Evolutionary conservation across 2,113 vertebrate species (phyloP), one percentile per base, ranked within the genome.

Genomic region (Tursiops truncatus): DNA sequence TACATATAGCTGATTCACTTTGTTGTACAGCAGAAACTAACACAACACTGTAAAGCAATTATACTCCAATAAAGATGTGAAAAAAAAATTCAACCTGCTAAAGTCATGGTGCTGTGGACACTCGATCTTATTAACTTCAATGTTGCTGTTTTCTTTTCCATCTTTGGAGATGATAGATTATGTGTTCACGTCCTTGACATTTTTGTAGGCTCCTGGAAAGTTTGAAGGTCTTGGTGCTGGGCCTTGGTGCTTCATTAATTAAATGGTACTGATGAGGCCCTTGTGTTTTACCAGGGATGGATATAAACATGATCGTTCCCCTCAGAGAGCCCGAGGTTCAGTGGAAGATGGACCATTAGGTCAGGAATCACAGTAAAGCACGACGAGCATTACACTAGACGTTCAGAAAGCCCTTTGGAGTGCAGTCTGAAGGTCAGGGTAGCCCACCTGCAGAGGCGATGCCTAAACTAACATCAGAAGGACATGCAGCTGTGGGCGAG

Each of bases 401-500:
- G n/a, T 18, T 53, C 28, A 41, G 50, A 83, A 9, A 76, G 82
- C 53, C 23, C n/a, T 33, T 3, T 44, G 73, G 36, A 28, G 36
- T 13, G 6, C 0, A 50, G 77, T 17, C n/a, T 33, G 79, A 20
- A 62, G 38, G 38, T 41, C 38, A 26, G 62, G 70, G 62, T 2
- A 3, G 11, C 9, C 58, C 2, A 6, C 44, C 65, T 3, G n/a
- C 14, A 25, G 44, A 82, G 65, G 38, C 13, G 38, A 18, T 31
- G 68, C 11, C 79, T 33, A 36, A 33, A 25, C 65, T 21, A 10
- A 10, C 25, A 60, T 31, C 5, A 11, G 8, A 28, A 60, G n/a
- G 63, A 21, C 31, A 14, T 0, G 3, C 7, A 15, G 31, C 3
- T 26, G 5, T 17, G 20, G 47, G 17, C 2, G 1, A n/a, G 1